Evolutionary conservation across 2,113 vertebrate genomes (phyloP), one percentile per base, ranked within the genome.

Genomic region (Hepsetus odoe): DNA sequence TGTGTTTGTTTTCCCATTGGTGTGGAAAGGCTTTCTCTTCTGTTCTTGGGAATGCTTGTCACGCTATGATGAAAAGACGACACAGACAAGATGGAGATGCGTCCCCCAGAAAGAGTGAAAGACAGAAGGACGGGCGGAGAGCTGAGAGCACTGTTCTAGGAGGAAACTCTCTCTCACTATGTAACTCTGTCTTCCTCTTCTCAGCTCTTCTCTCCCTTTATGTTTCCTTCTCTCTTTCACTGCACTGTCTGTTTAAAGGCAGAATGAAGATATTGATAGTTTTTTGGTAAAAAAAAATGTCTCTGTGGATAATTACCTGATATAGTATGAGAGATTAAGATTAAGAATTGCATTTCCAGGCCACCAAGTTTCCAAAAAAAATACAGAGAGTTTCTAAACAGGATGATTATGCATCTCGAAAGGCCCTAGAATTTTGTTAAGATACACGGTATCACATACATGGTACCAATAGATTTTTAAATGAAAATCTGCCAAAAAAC

Each of bases 151-250:
- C 16, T 70, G 42, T 46, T 58, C 38, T 24, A 12, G 11, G 14
- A 44, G 22, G 5, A 28, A 38, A 71, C 26, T 70, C 65, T 78
- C 55, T 78, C 61, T 78, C 20, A 55, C 58, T 22, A n/a, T 28
- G 10, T 76, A 30, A n/a, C 22, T 46, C 33, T 58, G 35, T 58
- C 65, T 30, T 11, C 46, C 35, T 28, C 53, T 44, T 49, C 42
- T 33, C 42, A 7, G 49, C 64, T 40, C 22, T 20, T 16, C 49
- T 59, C 55, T 59, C 0, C 59, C 35, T 73, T 1, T 73, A 33
- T 74, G 12, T 74, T 24, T 32, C 10, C 62, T 28, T 74, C 8
- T 28, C 24, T 46, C 40, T 33, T 30, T 8, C 5, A n/a, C 51
- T 32, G 26, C 8, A 20, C 33, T 42, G 14, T 44, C 30, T 38